Evolutionary conservation across 2,113 vertebrate genomes (phyloP), one percentile per base, ranked within the genome.

Genomic region (Columba janthina): DNA sequence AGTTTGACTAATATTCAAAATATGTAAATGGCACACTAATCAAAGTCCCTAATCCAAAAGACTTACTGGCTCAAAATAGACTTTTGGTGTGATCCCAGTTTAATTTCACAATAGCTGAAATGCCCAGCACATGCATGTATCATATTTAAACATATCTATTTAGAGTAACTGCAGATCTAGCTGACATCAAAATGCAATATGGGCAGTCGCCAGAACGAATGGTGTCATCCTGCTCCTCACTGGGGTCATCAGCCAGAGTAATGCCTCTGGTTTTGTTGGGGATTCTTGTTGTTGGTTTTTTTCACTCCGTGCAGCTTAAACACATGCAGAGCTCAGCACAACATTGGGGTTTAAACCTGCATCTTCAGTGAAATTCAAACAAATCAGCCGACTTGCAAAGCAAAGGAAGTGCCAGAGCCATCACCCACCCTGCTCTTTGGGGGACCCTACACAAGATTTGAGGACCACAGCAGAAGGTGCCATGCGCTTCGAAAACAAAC

Each of bases 21-120:
- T 85, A 89, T 51, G 50, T 73, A 94, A 90, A 74, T 24, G 19
- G 25, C 34, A 72, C 32, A 67, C 77, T 64, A 21, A 65, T 46
- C 56, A 25, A 89, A 89, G 34, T 84, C 61, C 62, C 79, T 88
- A 94, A 81, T 80, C 62, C 69, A 81, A 78, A 89, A 94, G 58
- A 72, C 9, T 71, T 62, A 81, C 1, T 88, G 83, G 76, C 69
- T 91, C 69, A 93, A 86, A 85, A 64, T 2, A 81, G 82, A 64
- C 29, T 36, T 88, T 31, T 61, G 70, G 73, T 57, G 44, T 62
- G 31, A 87, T 56, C 73, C 58, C 56, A 85, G 4, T 81, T 89
- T 18, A 42, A 57, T 81, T 84, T 89, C 62, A 65, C 54, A 58
- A 15, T 65, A 75, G 36, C 53, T 11, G 28, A 62, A 91, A 94